Evolutionary conservation across 2,888 invertebrate species (phyloP).

Genomic region (Trileptium ribeirensis): DNA sequence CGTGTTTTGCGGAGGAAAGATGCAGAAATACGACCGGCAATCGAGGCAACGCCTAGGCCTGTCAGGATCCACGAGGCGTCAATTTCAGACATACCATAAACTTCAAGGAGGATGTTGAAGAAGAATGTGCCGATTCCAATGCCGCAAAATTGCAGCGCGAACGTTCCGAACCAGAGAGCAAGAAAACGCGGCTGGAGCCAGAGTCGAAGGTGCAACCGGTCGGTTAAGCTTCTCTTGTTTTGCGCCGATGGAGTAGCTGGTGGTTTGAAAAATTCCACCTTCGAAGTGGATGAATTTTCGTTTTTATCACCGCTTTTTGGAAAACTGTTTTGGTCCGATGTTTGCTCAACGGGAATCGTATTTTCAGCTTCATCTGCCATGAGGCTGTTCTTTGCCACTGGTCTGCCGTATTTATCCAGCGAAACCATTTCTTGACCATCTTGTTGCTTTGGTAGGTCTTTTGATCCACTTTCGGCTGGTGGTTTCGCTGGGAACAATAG

Average conservation of each 20-base stretch:
- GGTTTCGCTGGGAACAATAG: background rate
- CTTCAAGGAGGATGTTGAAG: background rate
- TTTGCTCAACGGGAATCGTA: background rate
- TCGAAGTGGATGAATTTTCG: background rate
- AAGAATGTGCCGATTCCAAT: slow-evolving; percentile 1
- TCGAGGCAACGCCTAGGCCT: slow-evolving; percentile 5
- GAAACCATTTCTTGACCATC: background rate
- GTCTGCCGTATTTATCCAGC: background rate
- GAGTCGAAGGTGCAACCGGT: background rate
- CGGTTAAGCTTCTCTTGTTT: background rate
- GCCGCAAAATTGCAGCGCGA: slow-evolving; percentile 1
- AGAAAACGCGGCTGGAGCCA: background rate
- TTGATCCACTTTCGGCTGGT: background rate
- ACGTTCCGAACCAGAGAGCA: background rate
- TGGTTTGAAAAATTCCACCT: background rate
- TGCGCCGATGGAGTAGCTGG: background rate
- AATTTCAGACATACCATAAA: background rate
- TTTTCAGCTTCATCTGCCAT: background rate
- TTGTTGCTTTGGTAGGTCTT: background rate
- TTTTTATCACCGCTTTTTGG: background rate
- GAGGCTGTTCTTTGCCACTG: background rate
- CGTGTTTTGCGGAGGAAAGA: background rate
- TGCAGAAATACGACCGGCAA: background rate
- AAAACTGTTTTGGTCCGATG: background rate
- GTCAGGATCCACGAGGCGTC: background rate